A percentile compares a stretch with the other conserved stretches of the same genome.
phyloP scores from a whole-genome alignment of 2,113 vertebrate species.

The Semnornis frantzii region DNA sequence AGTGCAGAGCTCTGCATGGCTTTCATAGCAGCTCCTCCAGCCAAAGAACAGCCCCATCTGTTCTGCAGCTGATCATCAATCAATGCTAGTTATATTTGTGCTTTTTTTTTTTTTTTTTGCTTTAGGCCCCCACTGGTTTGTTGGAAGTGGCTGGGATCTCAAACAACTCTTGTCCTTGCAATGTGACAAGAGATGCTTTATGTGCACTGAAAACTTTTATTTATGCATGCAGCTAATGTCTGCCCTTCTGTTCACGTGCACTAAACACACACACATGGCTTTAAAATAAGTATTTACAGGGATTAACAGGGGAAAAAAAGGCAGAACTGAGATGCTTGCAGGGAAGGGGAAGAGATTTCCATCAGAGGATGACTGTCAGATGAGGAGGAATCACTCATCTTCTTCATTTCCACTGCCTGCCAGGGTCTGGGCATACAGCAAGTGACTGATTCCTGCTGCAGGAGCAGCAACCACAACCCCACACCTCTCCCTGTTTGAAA shows the following conservation, averaged over 20 bases:
- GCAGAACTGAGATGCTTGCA: neutral
- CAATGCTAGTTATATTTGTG: neutral
- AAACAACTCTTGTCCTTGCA: neutral
- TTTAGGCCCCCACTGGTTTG: neutral
- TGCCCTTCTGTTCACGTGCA: neutral
- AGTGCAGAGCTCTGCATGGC: neutral
- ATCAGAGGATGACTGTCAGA: neutral
- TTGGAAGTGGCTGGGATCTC: neutral
- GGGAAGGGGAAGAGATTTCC: conserved; percentile 13
- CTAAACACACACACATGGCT: neutral
- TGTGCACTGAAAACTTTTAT: neutral
- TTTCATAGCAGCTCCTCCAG: neutral
- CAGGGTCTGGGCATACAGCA: neutral
- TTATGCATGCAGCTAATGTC: neutral
- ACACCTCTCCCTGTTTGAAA: neutral
- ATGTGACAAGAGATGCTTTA: neutral
- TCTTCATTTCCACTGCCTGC: neutral
- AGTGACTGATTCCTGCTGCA: accelerated
- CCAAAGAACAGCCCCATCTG: neutral
- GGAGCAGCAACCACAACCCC: neutral
- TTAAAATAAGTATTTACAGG: neutral
- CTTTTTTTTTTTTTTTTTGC: neutral
- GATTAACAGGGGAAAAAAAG: neutral
- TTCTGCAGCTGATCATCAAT: neutral
- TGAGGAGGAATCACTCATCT: neutral